Conservation (phyloP, 2,888 invertebrate genomes). For the Aphidius colemani region DNA sequence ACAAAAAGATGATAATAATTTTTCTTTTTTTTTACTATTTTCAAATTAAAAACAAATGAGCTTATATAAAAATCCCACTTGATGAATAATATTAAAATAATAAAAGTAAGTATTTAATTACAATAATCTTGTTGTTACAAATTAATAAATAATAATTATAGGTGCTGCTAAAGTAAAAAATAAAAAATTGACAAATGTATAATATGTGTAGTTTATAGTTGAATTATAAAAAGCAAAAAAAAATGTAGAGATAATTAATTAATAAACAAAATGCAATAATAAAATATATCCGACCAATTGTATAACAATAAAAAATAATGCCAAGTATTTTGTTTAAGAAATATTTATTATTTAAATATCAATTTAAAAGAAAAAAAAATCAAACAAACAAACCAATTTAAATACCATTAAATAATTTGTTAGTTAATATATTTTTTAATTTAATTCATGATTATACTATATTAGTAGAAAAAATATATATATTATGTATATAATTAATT, state of each 20-base stretch:
- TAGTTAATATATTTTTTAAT: slow-evolving; percentile 17
- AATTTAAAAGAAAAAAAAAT: background rate
- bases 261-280: too few relatives aligned
- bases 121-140: too few relatives aligned
- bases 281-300: too few relatives aligned
- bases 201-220: too few relatives aligned
- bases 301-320: background rate
- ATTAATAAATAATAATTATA: background rate
- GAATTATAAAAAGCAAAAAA: too few relatives aligned
- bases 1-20: background rate
- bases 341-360: slow-evolving; percentile 24
- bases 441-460: slow-evolving; percentile 19
- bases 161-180: background rate
- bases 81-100: too few relatives aligned
- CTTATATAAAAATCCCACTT: background rate
- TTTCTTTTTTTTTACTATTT: background rate
- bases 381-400: too few relatives aligned
- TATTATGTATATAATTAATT: slow-evolving; percentile 30
- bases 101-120: too few relatives aligned
- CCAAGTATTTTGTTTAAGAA: slow-evolving; percentile 32
- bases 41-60: background rate
- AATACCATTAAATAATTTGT: background rate
- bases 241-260: too few relatives aligned
- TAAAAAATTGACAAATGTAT: background rate
- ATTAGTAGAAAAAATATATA: slow-evolving; percentile 58